Base-by-base conservation (phyloP, 2,888 invertebrate species). In the Pyrochroa serraticornis region DNA sequence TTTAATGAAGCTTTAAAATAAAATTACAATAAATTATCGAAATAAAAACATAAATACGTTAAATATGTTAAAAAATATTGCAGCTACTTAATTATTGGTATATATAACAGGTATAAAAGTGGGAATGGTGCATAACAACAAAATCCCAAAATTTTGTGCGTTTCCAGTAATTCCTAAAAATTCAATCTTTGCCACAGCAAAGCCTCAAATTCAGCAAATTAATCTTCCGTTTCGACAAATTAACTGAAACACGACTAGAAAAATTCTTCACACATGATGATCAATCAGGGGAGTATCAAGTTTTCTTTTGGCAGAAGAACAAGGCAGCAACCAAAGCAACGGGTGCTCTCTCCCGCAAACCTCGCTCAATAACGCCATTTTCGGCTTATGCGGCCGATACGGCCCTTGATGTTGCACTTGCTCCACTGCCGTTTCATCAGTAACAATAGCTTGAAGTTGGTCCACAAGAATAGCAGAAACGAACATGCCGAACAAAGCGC, bases 401-500 rank as follows among this genome's bases (percentile, higher is more conserved):
- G 87, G 82, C 31, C 90, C 88, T 71, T 85, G 85, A 64, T 86
- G 82, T 78, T 89, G 87, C 36, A 91, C 84, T 68, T 90, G 88
- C 75, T 94, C 93, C 0, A 93, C 86, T 0, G 90, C 89, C 12
- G 93, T 94, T 79, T 93, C 92, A 73, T 94, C 93, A 54, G 87
- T 86, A 62, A 92, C 84, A 69, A 94, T 91, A 6, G 92, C 91
- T 75, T 91, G 89, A 65, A 94, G 81, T 79, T 94, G 92, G 81
- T 93, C 93, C 66, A 91, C 87, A 79, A 94, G 86, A 63, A 95
- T 93, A 37, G 92, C 92, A 54, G 90, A 83, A 9, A 93, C 93
- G 78, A 95, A 95, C 75, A 95, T 84, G 6, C 94, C 94, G 80
- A 95, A 95, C 22, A 95, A 80, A 6, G 90, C 84, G 56, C 91